Percentiles rank a stretch among this genome's conserved stretches.
These are phyloP conservation scores for Lasioglossum lativentre DNA, from an alignment of 2,888 invertebrate species.

Conservation along the genomic window DNA sequence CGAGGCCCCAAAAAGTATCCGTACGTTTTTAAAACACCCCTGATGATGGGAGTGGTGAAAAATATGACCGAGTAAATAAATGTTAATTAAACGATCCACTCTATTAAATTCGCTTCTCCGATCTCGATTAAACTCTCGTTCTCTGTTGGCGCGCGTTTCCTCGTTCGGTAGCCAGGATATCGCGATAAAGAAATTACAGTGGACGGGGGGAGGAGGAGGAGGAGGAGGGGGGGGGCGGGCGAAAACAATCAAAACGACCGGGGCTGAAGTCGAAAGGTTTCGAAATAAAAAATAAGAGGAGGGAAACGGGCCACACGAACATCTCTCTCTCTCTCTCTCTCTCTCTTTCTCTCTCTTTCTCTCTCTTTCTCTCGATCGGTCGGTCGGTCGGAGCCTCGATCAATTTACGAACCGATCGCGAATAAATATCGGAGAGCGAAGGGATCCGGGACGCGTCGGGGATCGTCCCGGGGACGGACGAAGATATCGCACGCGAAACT, in stretches of 20 bases:
- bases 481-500: slow-evolving; percentile 28
- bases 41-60: neutral
- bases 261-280: slow-evolving; percentile 4
- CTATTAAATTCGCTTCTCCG: no score
- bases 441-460: neutral
- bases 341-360: no score
- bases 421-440: slow-evolving; percentile 2
- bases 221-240: no score
- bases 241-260: slow-evolving; percentile 4
- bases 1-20: neutral
- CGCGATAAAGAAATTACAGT: slow-evolving; percentile 22
- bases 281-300: neutral
- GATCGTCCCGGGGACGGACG: slow-evolving; percentile 5
- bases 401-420: slow-evolving; percentile 21
- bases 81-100: slow-evolving; percentile 11
- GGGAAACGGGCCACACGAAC: neutral
- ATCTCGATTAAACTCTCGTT: neutral
- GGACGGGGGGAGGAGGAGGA: neutral
- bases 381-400: neutral
- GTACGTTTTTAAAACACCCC: neutral
- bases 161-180: neutral
- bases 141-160: slow-evolving; percentile 3
- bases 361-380: neutral
- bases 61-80: slow-evolving; percentile 11
- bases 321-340: neutral